Percentiles rank a stretch among this genome's conserved stretches.
These are phyloP conservation scores for Setophaga petechia DNA, from an alignment of 2,113 vertebrate genomes.

Conservation along the genomic window DNA sequence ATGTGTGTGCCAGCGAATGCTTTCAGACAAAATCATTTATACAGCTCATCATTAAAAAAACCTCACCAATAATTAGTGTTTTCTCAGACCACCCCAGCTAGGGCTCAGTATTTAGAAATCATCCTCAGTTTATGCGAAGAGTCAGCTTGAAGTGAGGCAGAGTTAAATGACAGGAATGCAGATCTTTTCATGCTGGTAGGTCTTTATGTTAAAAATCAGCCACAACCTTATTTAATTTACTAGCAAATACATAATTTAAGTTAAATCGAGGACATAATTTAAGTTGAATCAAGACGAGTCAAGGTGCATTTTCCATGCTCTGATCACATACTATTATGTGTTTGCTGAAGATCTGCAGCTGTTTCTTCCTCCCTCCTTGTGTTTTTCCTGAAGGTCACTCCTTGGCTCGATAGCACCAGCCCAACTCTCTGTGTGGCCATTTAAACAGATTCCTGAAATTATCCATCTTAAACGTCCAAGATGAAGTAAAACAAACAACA, in stretches of 20 bases:
- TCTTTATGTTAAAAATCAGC: neutral
- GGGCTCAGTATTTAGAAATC: neutral
- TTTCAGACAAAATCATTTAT: neutral
- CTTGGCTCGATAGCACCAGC: neutral
- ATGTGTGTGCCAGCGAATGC: neutral
- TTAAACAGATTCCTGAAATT: neutral
- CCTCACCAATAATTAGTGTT: neutral
- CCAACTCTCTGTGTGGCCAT: neutral
- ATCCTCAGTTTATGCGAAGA: neutral
- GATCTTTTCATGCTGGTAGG: neutral
- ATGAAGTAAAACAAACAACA: neutral
- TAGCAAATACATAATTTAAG: neutral
- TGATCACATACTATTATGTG: neutral
- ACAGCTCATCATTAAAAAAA: neutral
- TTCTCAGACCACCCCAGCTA: neutral
- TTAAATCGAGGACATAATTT: neutral
- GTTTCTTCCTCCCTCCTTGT: neutral
- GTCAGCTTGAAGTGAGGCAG: neutral
- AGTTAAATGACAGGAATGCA: neutral
- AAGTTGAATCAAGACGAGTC: neutral
- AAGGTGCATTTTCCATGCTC: neutral
- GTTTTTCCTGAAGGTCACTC: neutral
- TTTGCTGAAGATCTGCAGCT: conserved; percentile 23
- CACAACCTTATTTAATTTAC: neutral
- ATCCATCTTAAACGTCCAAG: neutral